Evolutionary conservation across 1,140 invertebrate genomes (phyloP), one percentile per base, ranked within the genome.

Genomic region (Zaprionus ghesquierei): DNA sequence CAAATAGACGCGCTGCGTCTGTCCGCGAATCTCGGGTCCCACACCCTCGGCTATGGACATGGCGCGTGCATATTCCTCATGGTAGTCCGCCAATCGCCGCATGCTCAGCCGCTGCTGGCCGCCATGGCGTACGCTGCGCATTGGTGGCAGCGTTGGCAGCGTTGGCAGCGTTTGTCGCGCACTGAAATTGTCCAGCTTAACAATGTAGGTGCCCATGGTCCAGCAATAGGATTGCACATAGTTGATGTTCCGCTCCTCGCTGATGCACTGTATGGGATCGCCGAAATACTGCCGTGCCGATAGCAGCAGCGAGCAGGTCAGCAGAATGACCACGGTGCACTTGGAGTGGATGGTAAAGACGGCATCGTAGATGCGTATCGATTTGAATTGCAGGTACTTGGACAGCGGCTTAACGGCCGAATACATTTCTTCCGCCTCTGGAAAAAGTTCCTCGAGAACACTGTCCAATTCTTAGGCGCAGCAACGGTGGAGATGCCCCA

Each of bases 201-300:
- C 79, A 2, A 95, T 96, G 78, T 95, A 96, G 2, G 96, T 97
- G 61, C 95, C 95, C 86, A 95, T 94, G 61, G 96, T 96, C 95
- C 95, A 97, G 91, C 96, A 97, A 79, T 95, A 96, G 18, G 94
- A 94, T 76, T 96, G 95, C 55, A 96, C 93, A 15, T 95, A 93
- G 68, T 95, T 93, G 64, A 93, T 93, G 35, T 93, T 90, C 59
- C 86, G 85, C 41, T 93, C 92, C 66, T 93, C 93, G 38, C 91
- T 91, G 74, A 95, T 94, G 77, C 95, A 96, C 62, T 95, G 93
- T 2, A 96, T 95, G 0, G 95, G 95, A 79, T 95, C 94, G 0
- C 95, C 95, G 56, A 96, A 95, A 78, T 95, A 96, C 80, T 96
- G 94, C 70, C 95, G 95, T 1, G 94, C 94, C 50, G 95, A 95